Base-by-base conservation (phyloP, 2,113 vertebrate species). In the Callochromis pleurospilus region DNA sequence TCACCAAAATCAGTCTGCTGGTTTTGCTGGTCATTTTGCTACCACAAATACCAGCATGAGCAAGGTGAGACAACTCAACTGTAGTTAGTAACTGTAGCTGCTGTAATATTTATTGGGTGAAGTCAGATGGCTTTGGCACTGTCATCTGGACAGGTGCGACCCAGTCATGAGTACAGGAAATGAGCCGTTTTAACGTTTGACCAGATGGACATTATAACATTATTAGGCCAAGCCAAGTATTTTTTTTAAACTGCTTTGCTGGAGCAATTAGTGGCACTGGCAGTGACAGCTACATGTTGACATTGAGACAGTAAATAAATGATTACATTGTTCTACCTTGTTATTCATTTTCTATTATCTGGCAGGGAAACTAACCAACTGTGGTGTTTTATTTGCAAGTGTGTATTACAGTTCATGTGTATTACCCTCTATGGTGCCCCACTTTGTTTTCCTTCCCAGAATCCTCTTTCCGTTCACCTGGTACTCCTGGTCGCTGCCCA, bases 401-500 rank as follows among this genome's bases (percentile, higher is more conserved):
- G 11, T 54, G 6, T 31, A 15, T 62, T 38, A 24, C 24, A 26
- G 56, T 73, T 56, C 11, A 36, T 82, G 17, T 83, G 10, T 8
- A 9, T 92, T 94, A 99, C 98, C 99, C 97, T 99, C 98, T 65
- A 99, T 98, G 95, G 97, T 99, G 90, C 99, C 99, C 98, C 99
- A 99, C 70, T 99, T 98, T 88, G 99, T 99, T 96, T 99, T 99
- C 90, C 99, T 97, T 33, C 99, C 98, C 73, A 99, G 97, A 93
- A 99, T 97, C 92, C 97, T 95, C 94, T 97, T 98, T 92, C 99
- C 99, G 3, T 99, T 99, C 90, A 99, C 97, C 90, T 99, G 99
- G 93, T 99, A 99, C 91, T 99, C 98, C 82, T 98, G 98, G 95
- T 99, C 98, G 80, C 99, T 99, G 89, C 99, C 99, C 91, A 99